These are phyloP conservation scores for Mystacornis crossleyi DNA, from an alignment of 2,113 vertebrate species.

Conservation along the genomic window DNA sequence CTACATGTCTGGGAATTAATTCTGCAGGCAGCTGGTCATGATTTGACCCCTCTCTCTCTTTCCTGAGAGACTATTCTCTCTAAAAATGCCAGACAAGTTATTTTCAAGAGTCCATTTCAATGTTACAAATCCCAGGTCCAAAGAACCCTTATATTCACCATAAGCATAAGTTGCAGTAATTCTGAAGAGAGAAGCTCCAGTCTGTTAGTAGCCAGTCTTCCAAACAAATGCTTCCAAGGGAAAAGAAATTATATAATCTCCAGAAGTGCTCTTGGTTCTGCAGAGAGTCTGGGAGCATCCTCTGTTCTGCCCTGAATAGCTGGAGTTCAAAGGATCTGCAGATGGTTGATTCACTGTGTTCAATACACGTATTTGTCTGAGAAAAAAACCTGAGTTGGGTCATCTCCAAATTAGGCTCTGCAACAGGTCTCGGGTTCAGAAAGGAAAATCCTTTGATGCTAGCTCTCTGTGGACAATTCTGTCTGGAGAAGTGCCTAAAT, in stretches of 20 bases:
- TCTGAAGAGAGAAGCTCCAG: background rate
- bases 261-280: background rate
- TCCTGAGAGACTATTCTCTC: background rate
- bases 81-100: background rate
- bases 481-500: background rate
- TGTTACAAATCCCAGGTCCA: background rate
- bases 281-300: background rate
- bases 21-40: background rate
- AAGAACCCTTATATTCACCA: background rate
- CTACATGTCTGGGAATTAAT: background rate
- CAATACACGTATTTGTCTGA: background rate
- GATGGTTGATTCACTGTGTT: background rate
- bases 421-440: background rate
- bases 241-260: background rate
- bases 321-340: background rate
- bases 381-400: background rate
- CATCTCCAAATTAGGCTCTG: background rate
- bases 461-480: background rate
- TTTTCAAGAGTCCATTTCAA: background rate
- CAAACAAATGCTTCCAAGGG: background rate
- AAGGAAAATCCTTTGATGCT: background rate
- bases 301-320: background rate
- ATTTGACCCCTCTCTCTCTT: background rate
- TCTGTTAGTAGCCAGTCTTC: background rate
- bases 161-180: background rate